These are phyloP conservation scores for Aplysina aerophoba DNA, from an alignment of 37 sponge, comb jelly and placozoan genomes.

Conservation along the genomic window DNA sequence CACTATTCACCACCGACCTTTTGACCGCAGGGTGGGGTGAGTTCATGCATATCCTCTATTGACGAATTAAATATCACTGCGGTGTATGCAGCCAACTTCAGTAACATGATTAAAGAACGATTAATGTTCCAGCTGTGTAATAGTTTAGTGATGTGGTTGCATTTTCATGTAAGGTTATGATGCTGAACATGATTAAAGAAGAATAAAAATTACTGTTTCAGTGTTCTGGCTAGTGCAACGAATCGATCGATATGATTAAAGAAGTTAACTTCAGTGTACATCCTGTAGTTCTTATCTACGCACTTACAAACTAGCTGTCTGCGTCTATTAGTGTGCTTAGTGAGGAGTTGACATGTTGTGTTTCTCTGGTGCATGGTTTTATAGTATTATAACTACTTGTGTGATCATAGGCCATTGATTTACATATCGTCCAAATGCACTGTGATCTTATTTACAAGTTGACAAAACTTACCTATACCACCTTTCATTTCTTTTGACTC, in stretches of 20 bases:
- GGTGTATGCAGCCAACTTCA: not conserved
- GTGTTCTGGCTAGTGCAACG: too few species aligned
- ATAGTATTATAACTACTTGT: not conserved
- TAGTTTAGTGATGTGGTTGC: constrained; percentile 11
- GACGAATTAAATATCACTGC: not conserved
- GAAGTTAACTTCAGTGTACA: constrained; percentile 7
- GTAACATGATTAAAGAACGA: not conserved
- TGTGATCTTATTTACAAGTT: too few species aligned
- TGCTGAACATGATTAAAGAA: not conserved
- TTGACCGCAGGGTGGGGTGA: too few species aligned
- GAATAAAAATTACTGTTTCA: too few species aligned
- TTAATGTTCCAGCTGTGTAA: constrained; percentile 3
- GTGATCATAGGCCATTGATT: too few species aligned
- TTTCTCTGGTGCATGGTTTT: constrained; percentile 3
- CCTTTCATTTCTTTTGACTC: too few species aligned
- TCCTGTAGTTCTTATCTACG: not conserved
- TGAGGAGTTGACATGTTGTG: too few species aligned
- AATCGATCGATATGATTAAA: too few species aligned
- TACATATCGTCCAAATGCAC: too few species aligned
- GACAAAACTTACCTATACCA: too few species aligned
- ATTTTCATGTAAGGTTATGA: not conserved
- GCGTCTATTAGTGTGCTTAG: not conserved
- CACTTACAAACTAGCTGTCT: not conserved
- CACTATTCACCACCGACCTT: too few species aligned
- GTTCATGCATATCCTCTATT: too few species aligned